Base-by-base conservation (phyloP, 1,140 invertebrate species). In the Drosophila navojoa region DNA sequence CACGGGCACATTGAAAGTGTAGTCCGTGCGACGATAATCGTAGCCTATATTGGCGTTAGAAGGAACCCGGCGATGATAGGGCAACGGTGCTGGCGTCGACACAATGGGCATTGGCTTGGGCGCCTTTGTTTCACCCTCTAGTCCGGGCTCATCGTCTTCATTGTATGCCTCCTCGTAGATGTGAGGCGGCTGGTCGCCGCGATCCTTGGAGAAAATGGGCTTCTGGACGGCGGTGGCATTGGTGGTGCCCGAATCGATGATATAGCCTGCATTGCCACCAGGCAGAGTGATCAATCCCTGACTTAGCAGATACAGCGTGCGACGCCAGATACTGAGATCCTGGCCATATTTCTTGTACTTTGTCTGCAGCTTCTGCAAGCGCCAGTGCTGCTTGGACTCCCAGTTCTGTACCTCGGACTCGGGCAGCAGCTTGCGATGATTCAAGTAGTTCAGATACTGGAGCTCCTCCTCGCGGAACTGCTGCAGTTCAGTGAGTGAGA, bases 181-280 rank as follows among this genome's bases (percentile, higher is more conserved):
- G 69, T 91, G 76, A 0, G 91, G 91, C 0, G 91, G 91, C 57
- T 92, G 91, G 63, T 92, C 91, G 0, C 91, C 91, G 15, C 91
- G 89, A 60, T 92, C 91, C 59, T 86, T 92, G 3, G 86, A 90
- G 55, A 90, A 90, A 5, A 76, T 67, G 2, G 69, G 57, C 25
- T 68, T 80, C 22, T 78, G 76, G 6, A 73, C 72, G 4, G 53
- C 80, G 0, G 91, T 89, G 11, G 76, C 67, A 62, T 91, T 90
- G 27, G 90, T 90, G 16, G 73, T 78, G n/a, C 81, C 79, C 0
- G 25, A 15, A 61, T 80, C 77, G 5, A 85, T 53, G 1, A 84
- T 47, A 7, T 66, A 69, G 7, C 91, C 89, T 10, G 76, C 85
- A 35, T 74, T 53, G 32, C 44, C 61, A 3, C 55, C 9, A 1